Base-by-base conservation (phyloP, 2,888 invertebrate genomes). In the Sarcophaga caerulescens region DNA sequence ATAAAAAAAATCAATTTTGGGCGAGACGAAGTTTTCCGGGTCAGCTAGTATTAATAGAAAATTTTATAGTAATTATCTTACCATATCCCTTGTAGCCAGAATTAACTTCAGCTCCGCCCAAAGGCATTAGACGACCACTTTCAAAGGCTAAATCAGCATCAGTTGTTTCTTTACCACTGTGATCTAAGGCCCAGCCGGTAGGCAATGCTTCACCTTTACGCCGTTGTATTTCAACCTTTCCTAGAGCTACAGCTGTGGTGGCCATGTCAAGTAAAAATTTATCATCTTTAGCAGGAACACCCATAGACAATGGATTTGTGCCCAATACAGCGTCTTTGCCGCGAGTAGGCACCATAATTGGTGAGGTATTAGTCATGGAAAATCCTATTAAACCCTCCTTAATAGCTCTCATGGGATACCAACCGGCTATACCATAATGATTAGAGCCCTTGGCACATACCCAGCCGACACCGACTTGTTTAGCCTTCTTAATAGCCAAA, bases 181-280 rank as follows among this genome's bases (percentile, higher is more conserved):
- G 94, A 89, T 95, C 96, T 88, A 96, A 95, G 0, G 98, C 98
- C 99, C 99, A 99, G 1, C 98, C 97, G 45, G 93, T 91, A 0
- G 98, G 98, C 87, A 99, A 94, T 0, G 95, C 93, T 85, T 96
- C 95, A 0, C 95, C 95, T 93, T 98, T 97, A 0, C 97, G 94
- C 44, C 95, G 94, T 87, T 97, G 96, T 80, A 98, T 95, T 94
- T 99, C 99, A 87, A 99, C 95, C 94, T 99, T 99, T 65, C 99
- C 99, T 19, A 98, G 94, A 4, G 99, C 98, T 0, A 98, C 98
- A 0, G 97, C 96, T 0, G 98, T 97, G 0, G 99, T 98, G 0
- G 99, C 99, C 98, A 99, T 99, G 91, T 99, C 99, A 81, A 99
- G 93, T 10, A 97, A 95, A 92, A 98, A 98, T 45, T 95, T 94